These are phyloP conservation scores for Penelope pileata DNA, from an alignment of 2,113 vertebrate species.

Conservation along the genomic window DNA sequence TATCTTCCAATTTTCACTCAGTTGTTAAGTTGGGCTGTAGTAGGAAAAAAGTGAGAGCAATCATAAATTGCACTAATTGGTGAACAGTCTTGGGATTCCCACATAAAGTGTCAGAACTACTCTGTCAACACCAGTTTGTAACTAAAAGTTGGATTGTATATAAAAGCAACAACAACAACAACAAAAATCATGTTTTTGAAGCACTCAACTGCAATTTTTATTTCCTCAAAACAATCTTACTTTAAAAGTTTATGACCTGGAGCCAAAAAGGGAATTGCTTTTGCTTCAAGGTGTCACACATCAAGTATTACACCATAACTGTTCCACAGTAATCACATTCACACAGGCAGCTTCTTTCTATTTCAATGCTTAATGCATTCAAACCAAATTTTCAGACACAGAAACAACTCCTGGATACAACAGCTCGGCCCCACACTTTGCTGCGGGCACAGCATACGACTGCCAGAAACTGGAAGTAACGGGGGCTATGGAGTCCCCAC, in stretches of 20 bases:
- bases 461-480: neutral
- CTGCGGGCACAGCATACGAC: fast-evolving
- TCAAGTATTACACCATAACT: neutral
- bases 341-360: neutral
- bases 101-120: neutral
- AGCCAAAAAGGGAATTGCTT: neutral
- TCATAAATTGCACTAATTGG: neutral
- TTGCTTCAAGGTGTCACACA: neutral
- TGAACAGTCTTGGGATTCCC: neutral
- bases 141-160: neutral
- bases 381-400: neutral
- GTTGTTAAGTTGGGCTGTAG: neutral
- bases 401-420: fast-evolving
- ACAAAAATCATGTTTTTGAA: neutral
- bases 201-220: neutral
- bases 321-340: fast-evolving
- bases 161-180: neutral
- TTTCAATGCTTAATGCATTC: neutral
- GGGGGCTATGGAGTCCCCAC: neutral
- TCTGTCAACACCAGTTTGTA: neutral
- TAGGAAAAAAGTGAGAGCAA: too few species aligned
- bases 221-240: neutral
- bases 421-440: fast-evolving
- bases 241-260: neutral
- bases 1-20: neutral